phyloP scores from a whole-genome alignment of 2,113 vertebrate species.

The Oryzias celebensis region DNA sequence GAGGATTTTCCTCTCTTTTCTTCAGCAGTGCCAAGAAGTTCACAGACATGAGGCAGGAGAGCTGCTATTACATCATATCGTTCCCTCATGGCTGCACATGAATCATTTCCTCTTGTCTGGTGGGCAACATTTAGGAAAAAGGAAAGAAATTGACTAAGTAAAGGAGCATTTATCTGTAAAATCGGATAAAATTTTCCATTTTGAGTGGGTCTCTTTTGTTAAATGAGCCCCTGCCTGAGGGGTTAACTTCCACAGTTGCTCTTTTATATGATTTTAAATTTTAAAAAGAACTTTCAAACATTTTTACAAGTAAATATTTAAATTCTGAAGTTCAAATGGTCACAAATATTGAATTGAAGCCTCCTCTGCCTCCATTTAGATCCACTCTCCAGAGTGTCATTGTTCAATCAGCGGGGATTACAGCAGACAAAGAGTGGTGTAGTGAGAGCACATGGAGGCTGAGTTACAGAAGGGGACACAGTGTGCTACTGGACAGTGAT shows the following conservation, averaged over 20 bases:
- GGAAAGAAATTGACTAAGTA: not conserved
- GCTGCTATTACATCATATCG: constrained; percentile 63
- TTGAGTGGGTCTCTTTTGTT: constrained; percentile 17
- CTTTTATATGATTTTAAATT: constrained; percentile 1
- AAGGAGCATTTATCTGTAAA: constrained; percentile 10
- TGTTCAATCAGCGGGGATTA: constrained; percentile 32
- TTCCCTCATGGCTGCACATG: constrained; percentile 39
- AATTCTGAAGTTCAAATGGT: not conserved
- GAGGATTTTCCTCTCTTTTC: constrained; percentile 60
- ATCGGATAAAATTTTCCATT: constrained; percentile 8
- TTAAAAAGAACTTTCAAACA: not conserved
- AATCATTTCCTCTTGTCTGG: constrained; percentile 37
- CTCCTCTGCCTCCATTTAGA: not conserved
- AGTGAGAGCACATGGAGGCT: constrained; percentile 59
- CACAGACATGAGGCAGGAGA: constrained; percentile 52
- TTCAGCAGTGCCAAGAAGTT: constrained; percentile 50
- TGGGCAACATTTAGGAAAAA: constrained; percentile 9
- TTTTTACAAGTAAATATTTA: not conserved
- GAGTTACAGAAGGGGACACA: constrained; percentile 39
- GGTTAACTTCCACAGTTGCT: not conserved
- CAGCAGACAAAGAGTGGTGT: constrained; percentile 67
- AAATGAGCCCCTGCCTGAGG: constrained; percentile 5
- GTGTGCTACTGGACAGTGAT: constrained; percentile 49
- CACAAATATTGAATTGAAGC: not conserved
- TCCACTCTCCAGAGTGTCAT: constrained; percentile 4